Evolutionary conservation across 1,140 invertebrate genomes (phyloP).

Genomic region (Cyrtorhinus lividipennis): DNA sequence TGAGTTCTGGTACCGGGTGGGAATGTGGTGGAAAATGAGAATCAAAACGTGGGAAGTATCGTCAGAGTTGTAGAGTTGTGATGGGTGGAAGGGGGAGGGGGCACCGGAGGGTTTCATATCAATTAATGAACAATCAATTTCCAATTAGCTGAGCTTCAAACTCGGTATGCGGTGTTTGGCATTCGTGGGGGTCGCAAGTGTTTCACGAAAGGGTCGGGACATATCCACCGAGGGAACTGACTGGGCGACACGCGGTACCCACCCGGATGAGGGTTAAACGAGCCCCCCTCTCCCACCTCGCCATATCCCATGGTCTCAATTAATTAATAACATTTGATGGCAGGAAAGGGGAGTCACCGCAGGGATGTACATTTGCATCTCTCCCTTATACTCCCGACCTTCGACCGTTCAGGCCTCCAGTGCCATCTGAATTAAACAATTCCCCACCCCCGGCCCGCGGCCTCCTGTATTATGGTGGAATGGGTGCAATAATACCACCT

Average conservation of each 20-base stretch:
- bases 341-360: not conserved
- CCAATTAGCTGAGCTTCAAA: constrained; percentile 1
- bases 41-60: not conserved
- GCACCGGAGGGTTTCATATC: not conserved
- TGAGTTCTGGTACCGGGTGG: not conserved
- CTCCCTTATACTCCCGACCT: not conserved
- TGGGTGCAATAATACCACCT: not conserved
- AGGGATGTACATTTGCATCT: not conserved
- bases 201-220: not conserved
- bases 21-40: not conserved
- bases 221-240: not conserved
- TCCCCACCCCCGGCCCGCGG: not conserved
- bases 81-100: not conserved
- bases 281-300: too few species aligned
- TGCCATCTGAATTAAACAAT: constrained; percentile 1
- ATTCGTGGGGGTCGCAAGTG: not conserved
- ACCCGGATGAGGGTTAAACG: too few species aligned
- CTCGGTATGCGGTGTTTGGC: not conserved
- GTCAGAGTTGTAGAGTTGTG: not conserved
- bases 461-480: not conserved
- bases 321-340: constrained; percentile 9
- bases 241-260: too few species aligned
- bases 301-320: too few species aligned
- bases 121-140: constrained; percentile 8
- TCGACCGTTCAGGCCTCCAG: not conserved